A percentile compares a stretch with the other conserved stretches of the same genome.
Conservation (phyloP, 2,113 vertebrate species). For the Melanerpes formicivorus region DNA sequence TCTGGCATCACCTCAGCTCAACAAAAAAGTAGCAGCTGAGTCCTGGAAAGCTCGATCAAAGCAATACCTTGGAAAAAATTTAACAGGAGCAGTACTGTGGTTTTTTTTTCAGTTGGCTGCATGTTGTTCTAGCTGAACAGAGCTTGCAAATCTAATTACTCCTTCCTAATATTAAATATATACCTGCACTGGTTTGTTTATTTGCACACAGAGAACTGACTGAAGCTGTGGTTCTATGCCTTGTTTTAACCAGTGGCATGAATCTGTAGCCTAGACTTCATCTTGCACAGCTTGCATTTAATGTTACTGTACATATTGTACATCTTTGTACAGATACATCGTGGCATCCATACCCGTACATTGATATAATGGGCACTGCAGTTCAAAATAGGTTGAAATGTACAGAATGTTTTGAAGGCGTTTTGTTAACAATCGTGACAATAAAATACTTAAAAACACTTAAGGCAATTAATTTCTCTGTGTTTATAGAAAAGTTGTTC, state of each 20-base stretch:
- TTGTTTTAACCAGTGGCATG: slow-evolving; percentile 81
- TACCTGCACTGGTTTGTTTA: slow-evolving; percentile 72
- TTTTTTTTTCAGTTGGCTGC: slow-evolving; percentile 73
- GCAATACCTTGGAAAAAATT: background rate
- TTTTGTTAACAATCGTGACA: slow-evolving; percentile 87
- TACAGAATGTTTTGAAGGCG: slow-evolving; percentile 91
- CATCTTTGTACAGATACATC: slow-evolving; percentile 92
- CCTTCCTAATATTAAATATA: slow-evolving; percentile 65
- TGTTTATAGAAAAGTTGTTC: background rate
- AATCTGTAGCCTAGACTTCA: slow-evolving; percentile 75
- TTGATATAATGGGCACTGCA: slow-evolving; percentile 73
- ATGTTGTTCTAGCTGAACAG: slow-evolving; percentile 74
- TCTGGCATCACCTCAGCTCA: slow-evolving; percentile 73
- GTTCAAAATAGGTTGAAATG: slow-evolving; percentile 83
- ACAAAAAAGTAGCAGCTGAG: slow-evolving; percentile 57
- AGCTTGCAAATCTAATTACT: slow-evolving; percentile 52
- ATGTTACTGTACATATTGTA: slow-evolving; percentile 94
- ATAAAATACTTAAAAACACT: slow-evolving; percentile 80
- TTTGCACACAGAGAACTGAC: slow-evolving; percentile 67
- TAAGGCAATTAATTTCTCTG: slow-evolving; percentile 71
- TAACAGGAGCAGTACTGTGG: slow-evolving; percentile 40
- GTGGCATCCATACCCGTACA: slow-evolving; percentile 71
- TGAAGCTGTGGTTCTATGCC: slow-evolving; percentile 73
- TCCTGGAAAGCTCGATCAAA: background rate
- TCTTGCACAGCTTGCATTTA: slow-evolving; percentile 82